Base-by-base conservation (phyloP, 2,797 vertebrate species). In the Poeciliopsis presidionis region DNA sequence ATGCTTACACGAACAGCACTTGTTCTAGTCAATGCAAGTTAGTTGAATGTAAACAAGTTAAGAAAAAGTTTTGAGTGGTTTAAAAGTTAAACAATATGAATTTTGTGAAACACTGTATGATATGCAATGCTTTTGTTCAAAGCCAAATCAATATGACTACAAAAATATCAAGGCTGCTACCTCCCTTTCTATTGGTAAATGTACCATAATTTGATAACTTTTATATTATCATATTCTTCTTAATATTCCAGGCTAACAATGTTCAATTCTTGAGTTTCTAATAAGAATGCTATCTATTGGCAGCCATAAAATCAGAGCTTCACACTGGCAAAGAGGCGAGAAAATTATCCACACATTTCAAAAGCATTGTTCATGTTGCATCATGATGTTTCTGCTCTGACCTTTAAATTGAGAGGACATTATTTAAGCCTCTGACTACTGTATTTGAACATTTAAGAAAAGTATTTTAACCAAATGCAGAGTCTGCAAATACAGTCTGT, bases 321-420 rank as follows among this genome's bases (percentile, higher is more conserved):
- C n/a, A 81, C 55, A 72, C 47, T 33, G 12, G 47, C 53, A 74
- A 28, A 57, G 51, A 20, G 14, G 25, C 14, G 4, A 63, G 41
- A 72, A 71, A 85, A 77, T 77, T 77, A 78, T 73, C 73, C 22
- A 65, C 49, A 74, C 22, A 59, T 39, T 72, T 47, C 9, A 55
- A 49, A 28, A 69, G 14, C 76, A 61, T 49, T 61, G 49, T 74
- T 84, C 86, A 77, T 53, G 79, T 72, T 80, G 65, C 49, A 57
- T 67, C 36, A 70, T 80, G 16, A 61, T 67, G 47, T 4, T 45
- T 51, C 20, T 53, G 2, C 1, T 12, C 45, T 79, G 55, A 70
- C 43, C 59, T 85, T 87, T 82, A 75, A 77, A 86, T 79, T 82
- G 46, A 81, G 63, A 18, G 49, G 74, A 87, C 61, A 84, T 87